phyloP scores from a whole-genome alignment of 2,797 vertebrate genomes.

The Xenentodon cancila region DNA sequence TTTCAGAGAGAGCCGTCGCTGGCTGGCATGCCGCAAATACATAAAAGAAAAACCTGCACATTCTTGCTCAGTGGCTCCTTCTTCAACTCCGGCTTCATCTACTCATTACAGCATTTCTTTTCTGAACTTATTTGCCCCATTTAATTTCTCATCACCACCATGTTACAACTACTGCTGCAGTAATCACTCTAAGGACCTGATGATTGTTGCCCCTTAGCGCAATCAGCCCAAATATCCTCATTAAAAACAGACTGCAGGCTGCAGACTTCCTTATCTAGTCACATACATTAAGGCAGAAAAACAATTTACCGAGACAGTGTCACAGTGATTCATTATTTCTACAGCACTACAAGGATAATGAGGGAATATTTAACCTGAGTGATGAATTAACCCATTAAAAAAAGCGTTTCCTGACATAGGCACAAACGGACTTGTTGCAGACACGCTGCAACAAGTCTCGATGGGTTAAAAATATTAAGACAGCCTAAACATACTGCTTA shows the following conservation, averaged over 20 bases:
- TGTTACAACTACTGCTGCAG: slow-evolving; percentile 42
- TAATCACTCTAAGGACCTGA: slow-evolving; percentile 38
- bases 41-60: too few relatives aligned
- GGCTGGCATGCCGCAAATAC: too few relatives aligned
- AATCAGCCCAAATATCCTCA: slow-evolving; percentile 32
- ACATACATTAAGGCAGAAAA: slow-evolving; percentile 16
- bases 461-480: too few relatives aligned
- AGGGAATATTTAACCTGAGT: slow-evolving; percentile 15
- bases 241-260: slow-evolving; percentile 15
- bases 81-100: not conserved
- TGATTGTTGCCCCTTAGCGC: slow-evolving; percentile 37
- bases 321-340: slow-evolving; percentile 15
- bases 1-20: too few relatives aligned
- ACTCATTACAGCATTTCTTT: slow-evolving; percentile 4
- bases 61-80: too few relatives aligned
- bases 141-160: slow-evolving; percentile 1
- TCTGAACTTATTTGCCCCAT: not conserved
- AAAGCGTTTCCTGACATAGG: not conserved
- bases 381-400: slow-evolving; percentile 3
- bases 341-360: not conserved
- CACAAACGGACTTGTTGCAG: not conserved
- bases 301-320: slow-evolving; percentile 6
- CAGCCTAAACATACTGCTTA: too few relatives aligned
- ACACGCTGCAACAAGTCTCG: not conserved
- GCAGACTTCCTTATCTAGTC: slow-evolving; percentile 4